These are phyloP conservation scores for Pygmarrhopalites habei DNA, from an alignment of 1,140 invertebrate genomes.

Conservation along the genomic window DNA sequence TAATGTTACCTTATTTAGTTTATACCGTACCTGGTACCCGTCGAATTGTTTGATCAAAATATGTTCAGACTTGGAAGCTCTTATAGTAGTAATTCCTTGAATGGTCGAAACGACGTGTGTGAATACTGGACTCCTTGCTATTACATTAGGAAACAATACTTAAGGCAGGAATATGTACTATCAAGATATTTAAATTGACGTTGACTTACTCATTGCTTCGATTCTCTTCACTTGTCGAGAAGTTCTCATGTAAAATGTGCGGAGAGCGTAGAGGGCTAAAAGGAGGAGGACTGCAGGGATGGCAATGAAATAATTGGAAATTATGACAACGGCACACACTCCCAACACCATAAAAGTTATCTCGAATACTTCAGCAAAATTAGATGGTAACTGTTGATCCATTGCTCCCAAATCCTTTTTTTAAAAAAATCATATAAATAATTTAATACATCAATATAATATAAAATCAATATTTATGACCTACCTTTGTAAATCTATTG, in stretches of 20 bases:
- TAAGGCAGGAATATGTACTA: background rate
- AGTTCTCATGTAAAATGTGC: conserved; percentile 55
- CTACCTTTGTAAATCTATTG: too few species aligned
- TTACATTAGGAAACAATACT: conserved; percentile 22
- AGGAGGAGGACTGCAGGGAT: conserved; percentile 51
- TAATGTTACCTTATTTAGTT: background rate
- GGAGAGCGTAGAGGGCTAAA: conserved; percentile 49
- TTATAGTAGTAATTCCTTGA: conserved; percentile 79
- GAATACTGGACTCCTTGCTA: conserved; percentile 70
- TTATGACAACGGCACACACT: conserved; percentile 41
- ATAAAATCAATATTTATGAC: too few species aligned
- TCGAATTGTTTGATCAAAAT: conserved; percentile 73
- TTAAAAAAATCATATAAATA: too few species aligned
- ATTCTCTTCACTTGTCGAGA: conserved; percentile 54
- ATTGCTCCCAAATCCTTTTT: too few species aligned
- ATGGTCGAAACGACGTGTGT: conserved; percentile 80
- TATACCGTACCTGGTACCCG: conserved; percentile 50
- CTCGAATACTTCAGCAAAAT: too few species aligned
- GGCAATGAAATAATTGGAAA: conserved; percentile 54
- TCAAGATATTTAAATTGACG: background rate
- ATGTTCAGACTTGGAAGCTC: conserved; percentile 67
- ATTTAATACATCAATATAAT: too few species aligned
- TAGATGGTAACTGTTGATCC: too few species aligned
- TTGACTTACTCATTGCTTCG: conserved; percentile 44
- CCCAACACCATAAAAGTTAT: conserved; percentile 15